Evolutionary conservation across 2,888 invertebrate genomes (phyloP).

Genomic region (Clostera curtula): DNA sequence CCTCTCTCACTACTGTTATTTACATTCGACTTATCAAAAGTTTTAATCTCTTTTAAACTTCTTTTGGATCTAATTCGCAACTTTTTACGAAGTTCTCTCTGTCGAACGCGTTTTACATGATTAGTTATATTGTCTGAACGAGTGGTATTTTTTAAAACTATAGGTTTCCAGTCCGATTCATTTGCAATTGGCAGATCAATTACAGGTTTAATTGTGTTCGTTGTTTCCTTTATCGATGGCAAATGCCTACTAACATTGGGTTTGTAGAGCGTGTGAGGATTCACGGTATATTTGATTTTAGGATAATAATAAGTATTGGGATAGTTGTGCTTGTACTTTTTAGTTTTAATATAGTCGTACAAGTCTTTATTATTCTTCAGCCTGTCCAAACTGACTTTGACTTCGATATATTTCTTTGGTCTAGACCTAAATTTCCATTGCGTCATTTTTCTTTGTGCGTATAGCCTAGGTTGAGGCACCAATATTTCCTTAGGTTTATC

Average conservation of each 20-base stretch:
- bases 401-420: slow-evolving; percentile 57
- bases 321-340: slow-evolving; percentile 65
- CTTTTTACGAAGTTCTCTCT: slow-evolving; percentile 28
- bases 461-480: slow-evolving; percentile 57
- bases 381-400: slow-evolving; percentile 56
- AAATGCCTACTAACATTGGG: slow-evolving; percentile 47
- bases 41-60: slow-evolving; percentile 15
- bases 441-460: slow-evolving; percentile 60
- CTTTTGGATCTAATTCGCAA: slow-evolving; percentile 37
- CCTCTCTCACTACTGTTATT: slow-evolving; percentile 23
- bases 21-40: background rate
- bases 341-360: slow-evolving; percentile 59
- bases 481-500: slow-evolving; percentile 53
- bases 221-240: slow-evolving; percentile 35
- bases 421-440: slow-evolving; percentile 42
- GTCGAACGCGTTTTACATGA: slow-evolving; percentile 16
- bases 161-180: slow-evolving; percentile 56
- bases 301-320: slow-evolving; percentile 62
- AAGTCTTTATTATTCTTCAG: slow-evolving; percentile 63
- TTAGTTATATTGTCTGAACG: slow-evolving; percentile 20
- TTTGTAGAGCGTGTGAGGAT: slow-evolving; percentile 45
- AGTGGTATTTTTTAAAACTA: slow-evolving; percentile 34
- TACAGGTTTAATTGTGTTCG: slow-evolving; percentile 23
- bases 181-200: slow-evolving; percentile 16
- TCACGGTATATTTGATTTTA: slow-evolving; percentile 54